Conservation (phyloP, 2,888 invertebrate genomes). For the Standfussiana lucernea region DNA sequence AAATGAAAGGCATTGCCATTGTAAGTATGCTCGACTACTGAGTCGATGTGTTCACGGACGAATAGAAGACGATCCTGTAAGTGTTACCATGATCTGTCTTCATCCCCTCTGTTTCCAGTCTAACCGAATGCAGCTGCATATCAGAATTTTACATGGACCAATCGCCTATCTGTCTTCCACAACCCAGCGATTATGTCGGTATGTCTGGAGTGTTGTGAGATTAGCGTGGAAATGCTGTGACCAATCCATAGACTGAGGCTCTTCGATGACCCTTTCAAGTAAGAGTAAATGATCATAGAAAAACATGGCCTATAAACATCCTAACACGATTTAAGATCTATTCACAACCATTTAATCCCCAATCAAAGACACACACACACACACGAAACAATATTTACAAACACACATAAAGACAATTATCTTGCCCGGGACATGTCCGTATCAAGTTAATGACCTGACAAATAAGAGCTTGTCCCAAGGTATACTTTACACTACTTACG, state of each 20-base stretch:
- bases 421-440: slow-evolving; percentile 19
- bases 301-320: neutral
- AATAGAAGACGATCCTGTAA: neutral
- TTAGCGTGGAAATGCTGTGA: neutral
- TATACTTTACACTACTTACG: slow-evolving; percentile 56
- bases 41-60: neutral
- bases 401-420: slow-evolving; percentile 33
- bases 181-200: neutral
- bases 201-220: neutral
- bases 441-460: slow-evolving; percentile 60
- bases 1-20: neutral
- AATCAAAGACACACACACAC: neutral
- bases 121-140: neutral
- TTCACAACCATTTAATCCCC: neutral
- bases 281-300: neutral
- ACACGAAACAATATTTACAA: slow-evolving; percentile 13
- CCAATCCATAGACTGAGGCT: neutral
- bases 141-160: neutral
- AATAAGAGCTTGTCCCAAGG: slow-evolving; percentile 56
- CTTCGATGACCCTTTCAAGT: neutral
- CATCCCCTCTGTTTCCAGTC: neutral
- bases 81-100: neutral
- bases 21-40: neutral
- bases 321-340: no score
- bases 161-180: neutral